A percentile compares a stretch with the other conserved stretches of the same genome.
Conservation (phyloP, 1,140 invertebrate genomes). For the Lepidotrigona ventralis region DNA sequence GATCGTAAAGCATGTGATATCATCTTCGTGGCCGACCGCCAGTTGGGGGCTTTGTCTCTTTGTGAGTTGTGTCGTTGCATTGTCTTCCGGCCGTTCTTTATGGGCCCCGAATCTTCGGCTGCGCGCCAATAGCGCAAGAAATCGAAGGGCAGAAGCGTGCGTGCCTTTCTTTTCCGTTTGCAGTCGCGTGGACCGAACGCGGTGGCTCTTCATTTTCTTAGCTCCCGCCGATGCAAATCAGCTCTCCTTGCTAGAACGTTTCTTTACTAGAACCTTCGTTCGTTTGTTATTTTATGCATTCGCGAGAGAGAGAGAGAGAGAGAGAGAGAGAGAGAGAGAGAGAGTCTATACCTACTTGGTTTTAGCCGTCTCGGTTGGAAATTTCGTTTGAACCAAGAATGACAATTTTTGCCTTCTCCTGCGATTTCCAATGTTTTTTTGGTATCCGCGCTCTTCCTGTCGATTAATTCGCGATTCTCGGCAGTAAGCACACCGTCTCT, state of each 20-base stretch:
- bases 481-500: too few species aligned
- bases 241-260: neutral
- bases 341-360: too few species aligned
- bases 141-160: constrained; percentile 46
- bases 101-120: constrained; percentile 54
- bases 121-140: constrained; percentile 61
- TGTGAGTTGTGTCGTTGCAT: constrained; percentile 67
- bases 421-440: neutral
- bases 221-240: neutral
- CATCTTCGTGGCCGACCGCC: constrained; percentile 70
- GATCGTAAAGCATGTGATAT: constrained; percentile 74
- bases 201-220: constrained; percentile 8
- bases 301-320: neutral
- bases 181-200: neutral
- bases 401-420: too few species aligned
- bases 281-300: neutral
- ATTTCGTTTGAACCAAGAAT: neutral
- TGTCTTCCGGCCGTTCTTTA: constrained; percentile 69
- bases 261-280: neutral
- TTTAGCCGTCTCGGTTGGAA: neutral
- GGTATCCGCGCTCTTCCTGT: neutral
- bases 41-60: constrained; percentile 70
- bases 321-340: too few species aligned
- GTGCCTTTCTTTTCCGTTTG: neutral
- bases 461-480: constrained; percentile 29